A percentile compares a stretch with the other conserved stretches of the same genome.
phyloP scores from a whole-genome alignment of 1,140 invertebrate species.

The Habropoda laboriosa region DNA sequence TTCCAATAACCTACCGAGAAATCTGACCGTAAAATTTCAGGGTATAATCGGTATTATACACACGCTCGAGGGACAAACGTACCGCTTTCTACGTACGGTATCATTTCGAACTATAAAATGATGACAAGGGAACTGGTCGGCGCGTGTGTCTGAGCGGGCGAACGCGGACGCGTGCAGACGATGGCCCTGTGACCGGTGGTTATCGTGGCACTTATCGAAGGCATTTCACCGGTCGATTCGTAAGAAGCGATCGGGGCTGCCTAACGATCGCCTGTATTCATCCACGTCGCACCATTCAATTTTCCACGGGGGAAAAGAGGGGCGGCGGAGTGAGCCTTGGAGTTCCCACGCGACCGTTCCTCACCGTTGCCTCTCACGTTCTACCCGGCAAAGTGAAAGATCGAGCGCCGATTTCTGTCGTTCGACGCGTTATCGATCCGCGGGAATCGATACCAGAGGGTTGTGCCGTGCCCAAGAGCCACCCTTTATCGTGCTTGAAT shows the following conservation, averaged over 20 bases:
- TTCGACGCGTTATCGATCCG: constrained; percentile 14
- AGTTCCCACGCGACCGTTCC: constrained; percentile 66
- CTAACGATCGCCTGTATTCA: constrained; percentile 62
- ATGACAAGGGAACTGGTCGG: neutral
- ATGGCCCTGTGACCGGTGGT: constrained; percentile 40
- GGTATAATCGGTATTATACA: neutral
- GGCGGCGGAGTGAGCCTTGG: constrained; percentile 22
- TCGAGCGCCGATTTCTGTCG: constrained; percentile 46
- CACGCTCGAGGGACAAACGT: neutral
- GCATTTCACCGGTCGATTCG: constrained; percentile 51
- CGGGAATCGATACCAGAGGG: neutral
- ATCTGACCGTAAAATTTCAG: neutral
- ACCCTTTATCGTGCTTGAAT: neutral
- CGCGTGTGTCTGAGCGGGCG: neutral
- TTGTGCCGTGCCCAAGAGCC: neutral
- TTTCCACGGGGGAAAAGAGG: constrained; percentile 55
- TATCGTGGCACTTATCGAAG: constrained; percentile 64
- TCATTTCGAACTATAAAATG: constrained; percentile 15
- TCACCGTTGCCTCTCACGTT: constrained; percentile 50
- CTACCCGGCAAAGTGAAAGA: constrained; percentile 50
- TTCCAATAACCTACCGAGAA: too few relatives aligned
- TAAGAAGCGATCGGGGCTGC: constrained; percentile 55
- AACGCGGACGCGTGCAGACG: neutral
- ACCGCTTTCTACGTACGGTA: constrained; percentile 5
- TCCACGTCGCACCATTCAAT: constrained; percentile 67